phyloP scores from a whole-genome alignment of 2,113 vertebrate species.

The Dendrocopos noguchii region DNA sequence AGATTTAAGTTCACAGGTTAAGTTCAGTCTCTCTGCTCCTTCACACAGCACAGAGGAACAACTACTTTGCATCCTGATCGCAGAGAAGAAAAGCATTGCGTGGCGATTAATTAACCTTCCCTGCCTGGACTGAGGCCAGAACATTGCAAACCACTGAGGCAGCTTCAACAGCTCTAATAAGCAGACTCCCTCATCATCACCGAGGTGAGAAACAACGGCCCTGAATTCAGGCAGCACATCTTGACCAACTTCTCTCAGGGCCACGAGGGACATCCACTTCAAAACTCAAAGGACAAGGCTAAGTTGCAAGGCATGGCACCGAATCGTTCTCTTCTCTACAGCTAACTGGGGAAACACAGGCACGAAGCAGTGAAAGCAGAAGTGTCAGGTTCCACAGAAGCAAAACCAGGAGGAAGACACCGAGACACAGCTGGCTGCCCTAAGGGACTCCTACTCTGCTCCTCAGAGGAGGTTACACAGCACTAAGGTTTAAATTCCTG shows the following conservation, averaged over 20 bases:
- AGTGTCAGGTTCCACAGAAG: not conserved
- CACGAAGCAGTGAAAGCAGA: not conserved
- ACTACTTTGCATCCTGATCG: not conserved
- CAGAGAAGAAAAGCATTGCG: not conserved
- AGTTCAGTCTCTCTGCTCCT: slow-evolving; percentile 52
- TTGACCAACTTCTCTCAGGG: not conserved
- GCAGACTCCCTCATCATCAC: not conserved
- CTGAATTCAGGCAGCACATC: not conserved
- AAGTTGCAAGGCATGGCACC: fast-evolving
- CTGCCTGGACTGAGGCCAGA: not conserved
- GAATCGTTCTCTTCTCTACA: not conserved
- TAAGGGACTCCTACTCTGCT: not conserved
- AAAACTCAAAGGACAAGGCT: not conserved
- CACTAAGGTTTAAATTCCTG: not conserved
- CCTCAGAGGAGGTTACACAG: not conserved
- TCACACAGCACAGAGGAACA: not conserved
- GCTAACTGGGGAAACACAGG: not conserved
- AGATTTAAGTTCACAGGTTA: slow-evolving; percentile 50
- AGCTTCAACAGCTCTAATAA: not conserved
- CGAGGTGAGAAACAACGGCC: not conserved
- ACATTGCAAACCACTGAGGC: not conserved
- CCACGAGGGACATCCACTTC: not conserved
- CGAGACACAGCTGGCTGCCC: not conserved
- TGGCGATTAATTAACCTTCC: slow-evolving; percentile 11
- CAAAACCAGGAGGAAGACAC: not conserved